These are phyloP conservation scores for Monomorium pharaonis DNA, from an alignment of 1,140 invertebrate genomes.

Conservation along the genomic window DNA sequence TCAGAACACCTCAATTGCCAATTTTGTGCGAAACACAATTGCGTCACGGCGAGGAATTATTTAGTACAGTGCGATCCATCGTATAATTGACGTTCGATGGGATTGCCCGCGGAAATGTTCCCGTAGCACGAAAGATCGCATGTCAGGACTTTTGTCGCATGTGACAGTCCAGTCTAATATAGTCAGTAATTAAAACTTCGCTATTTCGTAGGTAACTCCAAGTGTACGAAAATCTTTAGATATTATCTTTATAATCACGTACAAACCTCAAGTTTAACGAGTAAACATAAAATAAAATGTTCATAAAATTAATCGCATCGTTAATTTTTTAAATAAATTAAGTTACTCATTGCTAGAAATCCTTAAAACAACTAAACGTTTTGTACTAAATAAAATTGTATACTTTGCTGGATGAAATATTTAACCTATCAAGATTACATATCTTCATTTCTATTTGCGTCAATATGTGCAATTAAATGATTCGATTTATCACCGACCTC, in stretches of 20 bases:
- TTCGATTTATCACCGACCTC: conserved; percentile 5
- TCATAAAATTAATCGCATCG: neutral
- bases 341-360: neutral
- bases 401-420: neutral
- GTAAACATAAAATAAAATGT: neutral
- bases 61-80: neutral
- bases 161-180: neutral
- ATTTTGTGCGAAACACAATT: neutral
- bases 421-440: neutral
- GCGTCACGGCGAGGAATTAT: neutral
- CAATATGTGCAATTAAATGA: neutral
- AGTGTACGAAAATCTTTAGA: neutral
- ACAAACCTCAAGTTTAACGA: neutral
- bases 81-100: conserved; percentile 34
- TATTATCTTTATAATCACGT: neutral
- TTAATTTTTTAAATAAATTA: neutral
- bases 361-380: neutral
- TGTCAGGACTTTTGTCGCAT: conserved; percentile 1
- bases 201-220: neutral
- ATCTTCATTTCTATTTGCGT: neutral
- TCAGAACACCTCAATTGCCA: neutral
- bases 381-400: neutral
- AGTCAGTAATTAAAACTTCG: conserved; percentile 1
- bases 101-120: conserved; percentile 15
- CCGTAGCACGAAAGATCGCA: conserved; percentile 30